phyloP scores from a whole-genome alignment of 2,797 vertebrate species.

The Betta splendens region DNA sequence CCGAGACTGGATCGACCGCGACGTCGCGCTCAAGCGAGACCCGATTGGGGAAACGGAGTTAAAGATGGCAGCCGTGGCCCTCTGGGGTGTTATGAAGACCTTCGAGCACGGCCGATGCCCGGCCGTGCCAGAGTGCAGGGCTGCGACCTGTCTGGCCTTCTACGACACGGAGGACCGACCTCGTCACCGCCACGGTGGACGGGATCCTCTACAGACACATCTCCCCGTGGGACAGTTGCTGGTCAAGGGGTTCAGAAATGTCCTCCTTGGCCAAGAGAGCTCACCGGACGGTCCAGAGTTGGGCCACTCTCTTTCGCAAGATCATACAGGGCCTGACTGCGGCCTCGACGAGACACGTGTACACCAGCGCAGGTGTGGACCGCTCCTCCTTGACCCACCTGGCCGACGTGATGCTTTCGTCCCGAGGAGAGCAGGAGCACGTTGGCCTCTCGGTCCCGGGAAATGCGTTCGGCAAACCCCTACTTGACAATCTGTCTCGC shows the following conservation, averaged over 20 bases:
- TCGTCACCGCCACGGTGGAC: background rate
- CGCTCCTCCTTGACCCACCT: constrained; percentile 7
- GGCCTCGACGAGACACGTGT: background rate
- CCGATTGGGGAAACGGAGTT: constrained; percentile 1
- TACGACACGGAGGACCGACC: constrained; percentile 7
- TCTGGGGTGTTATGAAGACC: constrained; percentile 37
- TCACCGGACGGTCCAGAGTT: background rate
- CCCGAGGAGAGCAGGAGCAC: constrained; percentile 2
- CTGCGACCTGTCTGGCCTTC: background rate
- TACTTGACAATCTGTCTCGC: constrained; percentile 10
- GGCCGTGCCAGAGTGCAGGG: constrained; percentile 8
- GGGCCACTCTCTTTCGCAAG: constrained; percentile 8
- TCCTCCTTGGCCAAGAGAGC: constrained; percentile 13
- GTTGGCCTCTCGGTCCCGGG: rapidly evolving
- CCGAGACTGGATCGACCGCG: constrained; percentile 4
- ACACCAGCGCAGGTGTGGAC: constrained; percentile 4
- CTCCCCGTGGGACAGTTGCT: background rate
- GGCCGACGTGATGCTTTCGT: constrained; percentile 12
- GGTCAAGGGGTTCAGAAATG: rapidly evolving
- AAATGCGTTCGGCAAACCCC: background rate
- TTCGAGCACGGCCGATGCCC: constrained; percentile 25
- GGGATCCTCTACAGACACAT: background rate
- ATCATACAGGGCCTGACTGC: background rate
- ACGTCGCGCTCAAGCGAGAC: rapidly evolving
- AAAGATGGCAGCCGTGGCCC: background rate